A percentile compares a stretch with the other conserved stretches of the same genome.
Evolutionary conservation across 2,888 invertebrate genomes (phyloP).

Genomic region (Ferrisia virgata): DNA sequence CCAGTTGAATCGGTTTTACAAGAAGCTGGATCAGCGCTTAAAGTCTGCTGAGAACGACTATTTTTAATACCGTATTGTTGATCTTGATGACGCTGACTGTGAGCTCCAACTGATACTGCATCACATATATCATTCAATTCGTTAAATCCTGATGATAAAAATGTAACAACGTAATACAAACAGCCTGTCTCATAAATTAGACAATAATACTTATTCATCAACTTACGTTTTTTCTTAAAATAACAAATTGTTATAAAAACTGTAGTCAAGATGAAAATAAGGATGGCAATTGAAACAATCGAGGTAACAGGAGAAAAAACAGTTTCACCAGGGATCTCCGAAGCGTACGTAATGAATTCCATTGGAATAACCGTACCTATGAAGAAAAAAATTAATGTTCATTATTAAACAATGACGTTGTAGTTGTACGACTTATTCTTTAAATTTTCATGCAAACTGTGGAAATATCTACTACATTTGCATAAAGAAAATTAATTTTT

Average conservation of each 20-base stretch:
- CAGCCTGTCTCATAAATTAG: background rate
- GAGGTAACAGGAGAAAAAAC: constrained; percentile 43
- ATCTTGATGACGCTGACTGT: constrained; percentile 76
- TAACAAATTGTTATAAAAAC: constrained; percentile 42
- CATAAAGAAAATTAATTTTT: no score
- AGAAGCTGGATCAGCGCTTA: constrained; percentile 60
- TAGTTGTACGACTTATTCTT: no score
- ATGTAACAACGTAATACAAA: background rate
- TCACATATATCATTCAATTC: constrained; percentile 42
- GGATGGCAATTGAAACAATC: constrained; percentile 37
- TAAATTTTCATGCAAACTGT: no score
- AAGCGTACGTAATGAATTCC: constrained; percentile 41
- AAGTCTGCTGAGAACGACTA: constrained; percentile 54
- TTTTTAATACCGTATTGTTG: constrained; percentile 71
- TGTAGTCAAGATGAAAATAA: constrained; percentile 37
- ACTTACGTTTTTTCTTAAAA: constrained; percentile 42
- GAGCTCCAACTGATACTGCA: constrained; percentile 60
- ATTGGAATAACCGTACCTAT: constrained; percentile 42
- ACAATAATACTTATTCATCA: background rate
- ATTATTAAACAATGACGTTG: background rate
- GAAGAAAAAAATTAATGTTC: background rate
- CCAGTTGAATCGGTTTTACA: constrained; percentile 55
- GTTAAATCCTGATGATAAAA: background rate
- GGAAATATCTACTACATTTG: no score
- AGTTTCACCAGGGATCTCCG: constrained; percentile 34